These are phyloP conservation scores for Penaeus indicus DNA, from an alignment of 1,140 invertebrate species.

Conservation along the genomic window DNA sequence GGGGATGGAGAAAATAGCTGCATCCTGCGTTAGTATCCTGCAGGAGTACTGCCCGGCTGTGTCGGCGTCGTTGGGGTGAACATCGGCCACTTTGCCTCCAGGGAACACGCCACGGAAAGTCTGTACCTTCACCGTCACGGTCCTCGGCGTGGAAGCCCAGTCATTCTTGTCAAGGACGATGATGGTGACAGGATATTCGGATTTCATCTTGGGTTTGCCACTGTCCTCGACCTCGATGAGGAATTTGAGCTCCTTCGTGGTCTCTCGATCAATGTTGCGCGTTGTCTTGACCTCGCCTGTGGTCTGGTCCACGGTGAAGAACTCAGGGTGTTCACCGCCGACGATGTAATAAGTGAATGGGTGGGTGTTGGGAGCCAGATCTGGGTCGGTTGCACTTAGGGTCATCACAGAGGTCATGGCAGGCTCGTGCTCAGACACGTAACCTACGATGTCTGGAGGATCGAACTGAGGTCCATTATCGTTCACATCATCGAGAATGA, in stretches of 20 bases:
- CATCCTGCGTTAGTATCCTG: conserved; percentile 77
- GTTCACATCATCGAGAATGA: conserved; percentile 87
- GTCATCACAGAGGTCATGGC: conserved; percentile 87
- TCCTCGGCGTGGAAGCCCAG: conserved; percentile 86
- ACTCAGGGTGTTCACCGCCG: conserved; percentile 82
- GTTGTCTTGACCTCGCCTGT: conserved; percentile 86
- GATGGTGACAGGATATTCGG: conserved; percentile 82
- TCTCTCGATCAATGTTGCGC: conserved; percentile 85
- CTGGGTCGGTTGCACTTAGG: conserved; percentile 87
- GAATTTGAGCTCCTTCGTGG: conserved; percentile 80
- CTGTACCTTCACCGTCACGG: conserved; percentile 84
- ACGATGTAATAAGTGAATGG: conserved; percentile 88
- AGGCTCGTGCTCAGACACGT: conserved; percentile 90
- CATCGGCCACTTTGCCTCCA: conserved; percentile 87
- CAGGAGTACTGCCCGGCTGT: conserved; percentile 89
- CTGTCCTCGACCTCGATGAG: conserved; percentile 89
- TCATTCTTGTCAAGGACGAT: conserved; percentile 91
- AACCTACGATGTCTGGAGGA: conserved; percentile 78
- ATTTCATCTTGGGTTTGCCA: conserved; percentile 85
- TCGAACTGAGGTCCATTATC: conserved; percentile 93
- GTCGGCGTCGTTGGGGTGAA: conserved; percentile 92
- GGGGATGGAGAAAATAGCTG: conserved; percentile 79
- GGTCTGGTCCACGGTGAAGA: conserved; percentile 82
- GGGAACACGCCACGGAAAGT: conserved; percentile 79
- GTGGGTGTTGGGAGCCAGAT: conserved; percentile 90